Base-by-base conservation (phyloP, 1,140 invertebrate genomes). In the Drosophila ogumai region DNA sequence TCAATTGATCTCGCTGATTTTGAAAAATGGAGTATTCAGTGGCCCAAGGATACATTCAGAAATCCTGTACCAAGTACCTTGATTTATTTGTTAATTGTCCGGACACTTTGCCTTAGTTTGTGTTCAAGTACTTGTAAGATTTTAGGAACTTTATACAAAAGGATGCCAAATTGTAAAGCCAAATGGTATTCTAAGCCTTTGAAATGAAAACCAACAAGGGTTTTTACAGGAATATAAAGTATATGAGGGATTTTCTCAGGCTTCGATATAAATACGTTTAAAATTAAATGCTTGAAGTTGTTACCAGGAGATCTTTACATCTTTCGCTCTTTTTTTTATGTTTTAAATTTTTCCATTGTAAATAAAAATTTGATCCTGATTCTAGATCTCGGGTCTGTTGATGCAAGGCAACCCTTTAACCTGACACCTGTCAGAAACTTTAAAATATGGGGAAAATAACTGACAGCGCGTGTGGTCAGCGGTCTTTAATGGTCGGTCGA, bases 341-440 rank as follows among this genome's bases (percentile, higher is more conserved):
- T 10, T 12, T 12, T 36, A 36, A 0, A 6, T 4, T 19, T 44
- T 17, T 43, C 0, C 6, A 3, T 19, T 7, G 3, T 41, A 46
- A 46, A 10, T 46, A 46, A 46, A 22, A 80, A 64, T 75, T 69
- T 69, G 59, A 69, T 69, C 44, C 59, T 50, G 46, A 46, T n/a
- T 57, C 13, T 41, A 15, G 8, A 32, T 44, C 19, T 19, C 4
- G n/a, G 12, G 61, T n/a, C 22, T 25, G n/a, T 79, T 75, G 82
- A 81, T 79, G 69, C 72, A 73, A 67, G 54, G 75, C 56, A 87
- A 87, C 82, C 71, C 79, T 82, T 87, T 87, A 67, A 79, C 58
- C 73, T 64, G 72, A 87, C 82, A 87, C 82, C 82, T 87, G 82
- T 79, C 22, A 22, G 22, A 22, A 22, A 22, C 22, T 22, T 22